Evolutionary conservation across 2,888 invertebrate genomes (phyloP), one percentile per base, ranked within the genome.

Genomic region (Conops quadrifasciatus): DNA sequence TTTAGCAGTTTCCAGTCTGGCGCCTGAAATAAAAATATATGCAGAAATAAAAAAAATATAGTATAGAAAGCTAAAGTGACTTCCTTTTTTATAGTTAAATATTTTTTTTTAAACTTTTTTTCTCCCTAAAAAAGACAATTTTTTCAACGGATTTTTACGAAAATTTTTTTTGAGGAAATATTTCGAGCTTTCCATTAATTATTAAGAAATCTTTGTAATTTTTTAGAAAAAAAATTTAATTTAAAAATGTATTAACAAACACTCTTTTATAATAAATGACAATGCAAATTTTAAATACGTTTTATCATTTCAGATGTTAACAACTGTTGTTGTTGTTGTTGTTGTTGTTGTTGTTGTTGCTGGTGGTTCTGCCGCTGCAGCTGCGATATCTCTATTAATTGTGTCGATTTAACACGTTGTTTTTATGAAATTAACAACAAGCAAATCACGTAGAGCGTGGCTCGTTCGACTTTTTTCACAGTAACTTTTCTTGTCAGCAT

Each of bases 1-100:
- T 58, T 58, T 15, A 58, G 58, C 58, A 58, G 26, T 9, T 58
- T 15, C 28, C 24, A 43, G 45, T 45, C 63, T 63, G 63, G 63
- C 47, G 47, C 26, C 47, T n/a, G 45, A 45, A 63, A 7, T 43
- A 21, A n/a, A 26, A 26, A 45, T 45, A 47, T 5, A 28, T 58
- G 4, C 24, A 24, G 11, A 2, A 1, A 2, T 58, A 24, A 16
- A 24, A 15, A 26, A 4, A 19, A 11, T 49, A 5, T 16, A 28
- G 1, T 15, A 26, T 15, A 16, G 58, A 28, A 58, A 21, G 21
- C 11, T 21, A n/a, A 53, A 53, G 24, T n/a, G n/a, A n/a, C n/a
- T n/a, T n/a, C n/a, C n/a, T n/a, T n/a, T n/a, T n/a, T n/a, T n/a
- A n/a, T n/a, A n/a, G n/a, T n/a, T n/a, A n/a, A n/a, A n/a, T n/a